Conservation (phyloP, 2,888 invertebrate genomes). For the Campaea margaritaria region DNA sequence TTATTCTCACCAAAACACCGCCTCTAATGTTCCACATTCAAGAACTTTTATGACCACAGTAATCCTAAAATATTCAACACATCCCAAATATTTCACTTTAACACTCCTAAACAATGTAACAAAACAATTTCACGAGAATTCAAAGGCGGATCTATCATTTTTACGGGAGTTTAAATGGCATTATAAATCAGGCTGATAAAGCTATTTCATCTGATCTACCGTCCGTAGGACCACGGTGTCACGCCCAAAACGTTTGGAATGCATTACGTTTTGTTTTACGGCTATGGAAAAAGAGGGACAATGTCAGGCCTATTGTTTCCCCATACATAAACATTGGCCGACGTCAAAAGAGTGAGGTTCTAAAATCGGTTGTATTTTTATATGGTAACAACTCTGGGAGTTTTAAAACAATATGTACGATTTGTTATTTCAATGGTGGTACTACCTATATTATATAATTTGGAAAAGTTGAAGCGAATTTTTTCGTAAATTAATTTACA, state of each 20-base stretch:
- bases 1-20: slow-evolving; percentile 12
- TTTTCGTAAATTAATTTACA: no score
- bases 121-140: slow-evolving; percentile 65
- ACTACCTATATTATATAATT: no score
- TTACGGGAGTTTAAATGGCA: slow-evolving; percentile 66
- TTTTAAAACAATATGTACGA: no score
- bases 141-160: slow-evolving; percentile 62
- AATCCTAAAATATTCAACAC: slow-evolving; percentile 41
- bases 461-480: no score
- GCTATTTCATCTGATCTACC: slow-evolving; percentile 59
- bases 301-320: slow-evolving; percentile 18
- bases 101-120: slow-evolving; percentile 53
- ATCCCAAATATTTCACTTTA: slow-evolving; percentile 38
- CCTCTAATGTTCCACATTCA: slow-evolving; percentile 23
- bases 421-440: no score
- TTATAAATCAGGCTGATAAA: slow-evolving; percentile 71
- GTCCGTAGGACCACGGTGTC: slow-evolving; percentile 32
- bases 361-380: no score
- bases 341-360: no score
- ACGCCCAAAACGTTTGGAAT: slow-evolving; percentile 58
- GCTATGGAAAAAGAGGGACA: slow-evolving; percentile 35
- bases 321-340: neutral
- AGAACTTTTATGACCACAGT: slow-evolving; percentile 37
- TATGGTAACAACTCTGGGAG: no score
- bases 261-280: slow-evolving; percentile 48